Percentiles rank a stretch among this genome's conserved stretches.
Evolutionary conservation across 2,888 invertebrate species (phyloP).

Genomic region (Liposcelis brunnea): DNA sequence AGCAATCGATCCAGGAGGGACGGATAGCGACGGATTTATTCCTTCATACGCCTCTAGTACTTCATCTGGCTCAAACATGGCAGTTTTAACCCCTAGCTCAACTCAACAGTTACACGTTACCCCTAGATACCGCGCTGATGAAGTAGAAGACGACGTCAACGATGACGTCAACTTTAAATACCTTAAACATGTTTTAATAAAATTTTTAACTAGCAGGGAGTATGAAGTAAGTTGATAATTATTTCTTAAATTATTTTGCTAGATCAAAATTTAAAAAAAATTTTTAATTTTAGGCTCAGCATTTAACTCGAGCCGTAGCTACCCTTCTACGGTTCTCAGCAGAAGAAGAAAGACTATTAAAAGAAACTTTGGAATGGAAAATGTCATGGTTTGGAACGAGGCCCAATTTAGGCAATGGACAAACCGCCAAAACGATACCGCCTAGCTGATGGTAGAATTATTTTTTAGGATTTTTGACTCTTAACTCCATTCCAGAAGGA

Average conservation of each 20-base stretch:
- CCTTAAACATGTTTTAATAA: slow-evolving; percentile 81
- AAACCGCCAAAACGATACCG: slow-evolving; percentile 36
- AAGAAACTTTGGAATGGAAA: slow-evolving; percentile 59
- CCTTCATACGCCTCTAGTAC: neutral
- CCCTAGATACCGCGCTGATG: too few species aligned
- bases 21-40: slow-evolving; percentile 1
- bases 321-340: slow-evolving; percentile 64
- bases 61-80: too few species aligned
- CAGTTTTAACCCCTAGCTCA: neutral
- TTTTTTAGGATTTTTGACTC: neutral
- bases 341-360: slow-evolving; percentile 72
- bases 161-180: slow-evolving; percentile 69
- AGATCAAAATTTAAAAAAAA: neutral
- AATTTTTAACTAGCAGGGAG: slow-evolving; percentile 79
- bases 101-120: too few species aligned
- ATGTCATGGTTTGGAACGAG: slow-evolving; percentile 51
- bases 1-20: slow-evolving; percentile 26
- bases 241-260: neutral
- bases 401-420: slow-evolving; percentile 37
- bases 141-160: slow-evolving; percentile 23
- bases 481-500: neutral
- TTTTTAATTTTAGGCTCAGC: slow-evolving; percentile 46
- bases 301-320: slow-evolving; percentile 74
- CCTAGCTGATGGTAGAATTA: slow-evolving; percentile 33
- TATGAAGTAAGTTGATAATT: slow-evolving; percentile 31